phyloP scores from a whole-genome alignment of 2,113 vertebrate species.

The Tichodroma muraria region DNA sequence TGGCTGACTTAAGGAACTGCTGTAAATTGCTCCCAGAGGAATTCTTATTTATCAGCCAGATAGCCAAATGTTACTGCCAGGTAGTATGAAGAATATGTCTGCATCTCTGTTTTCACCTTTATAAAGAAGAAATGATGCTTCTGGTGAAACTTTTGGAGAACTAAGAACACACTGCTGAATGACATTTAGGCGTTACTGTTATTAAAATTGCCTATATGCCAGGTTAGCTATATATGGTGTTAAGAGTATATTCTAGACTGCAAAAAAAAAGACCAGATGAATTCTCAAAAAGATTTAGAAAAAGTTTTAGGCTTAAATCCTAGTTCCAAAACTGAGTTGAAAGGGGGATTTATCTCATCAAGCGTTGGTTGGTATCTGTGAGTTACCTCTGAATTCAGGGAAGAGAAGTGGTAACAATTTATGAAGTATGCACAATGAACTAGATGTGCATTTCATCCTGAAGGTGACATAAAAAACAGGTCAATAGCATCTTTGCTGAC shows the following conservation, averaged over 20 bases:
- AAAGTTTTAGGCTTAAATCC: background rate
- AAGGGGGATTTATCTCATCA: background rate
- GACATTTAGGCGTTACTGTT: background rate
- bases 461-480: background rate
- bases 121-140: background rate
- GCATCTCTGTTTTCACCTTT: background rate
- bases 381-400: background rate
- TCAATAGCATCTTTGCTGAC: background rate
- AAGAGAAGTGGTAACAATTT: background rate
- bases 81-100: background rate
- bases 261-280: background rate
- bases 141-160: background rate
- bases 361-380: background rate
- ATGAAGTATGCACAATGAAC: fast-evolving
- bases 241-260: background rate
- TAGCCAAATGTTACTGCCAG: background rate
- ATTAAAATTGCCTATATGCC: background rate
- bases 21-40: background rate
- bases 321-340: background rate
- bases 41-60: background rate
- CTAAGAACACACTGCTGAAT: background rate
- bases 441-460: background rate
- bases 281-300: background rate
- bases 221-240: background rate
- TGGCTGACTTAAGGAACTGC: background rate